Conservation (phyloP, 2,888 invertebrate species). For the Branchipolynoe longqiensis region DNA sequence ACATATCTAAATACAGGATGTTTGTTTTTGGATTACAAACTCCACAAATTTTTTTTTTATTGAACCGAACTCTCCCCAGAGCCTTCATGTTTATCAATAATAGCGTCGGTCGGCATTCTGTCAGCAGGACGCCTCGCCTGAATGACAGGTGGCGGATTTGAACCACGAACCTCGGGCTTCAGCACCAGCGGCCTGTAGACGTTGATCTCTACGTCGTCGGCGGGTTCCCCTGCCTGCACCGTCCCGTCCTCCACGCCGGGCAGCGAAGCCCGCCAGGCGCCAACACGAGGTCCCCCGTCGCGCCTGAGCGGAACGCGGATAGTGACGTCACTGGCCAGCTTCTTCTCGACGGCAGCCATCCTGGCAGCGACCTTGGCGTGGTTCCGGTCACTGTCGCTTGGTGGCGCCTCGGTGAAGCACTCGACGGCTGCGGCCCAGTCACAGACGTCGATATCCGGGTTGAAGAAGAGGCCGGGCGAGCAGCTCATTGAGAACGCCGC, state of each 20-base stretch:
- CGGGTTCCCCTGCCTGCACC: background rate
- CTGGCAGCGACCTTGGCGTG: no score
- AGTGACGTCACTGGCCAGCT: background rate
- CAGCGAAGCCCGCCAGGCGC: no score
- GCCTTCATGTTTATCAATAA: no score
- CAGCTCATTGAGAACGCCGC: background rate
- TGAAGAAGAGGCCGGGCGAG: background rate
- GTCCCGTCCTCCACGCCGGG: background rate
- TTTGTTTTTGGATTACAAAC: no score
- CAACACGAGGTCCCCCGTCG: no score
- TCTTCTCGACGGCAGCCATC: background rate
- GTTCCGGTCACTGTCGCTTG: background rate
- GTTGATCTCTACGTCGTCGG: background rate
- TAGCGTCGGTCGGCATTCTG: no score
- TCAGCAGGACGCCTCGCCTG: no score
- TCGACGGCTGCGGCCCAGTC: background rate
- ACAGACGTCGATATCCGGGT: background rate
- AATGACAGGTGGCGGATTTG: no score
- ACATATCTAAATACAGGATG: no score
- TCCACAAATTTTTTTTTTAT: no score
- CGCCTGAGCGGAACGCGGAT: no score
- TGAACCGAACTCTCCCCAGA: no score
- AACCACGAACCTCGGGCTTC: background rate
- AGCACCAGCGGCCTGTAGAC: background rate
- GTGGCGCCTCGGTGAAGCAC: background rate